These are phyloP conservation scores for Galerucella calmariensis DNA, from an alignment of 2,888 invertebrate genomes.

Conservation along the genomic window DNA sequence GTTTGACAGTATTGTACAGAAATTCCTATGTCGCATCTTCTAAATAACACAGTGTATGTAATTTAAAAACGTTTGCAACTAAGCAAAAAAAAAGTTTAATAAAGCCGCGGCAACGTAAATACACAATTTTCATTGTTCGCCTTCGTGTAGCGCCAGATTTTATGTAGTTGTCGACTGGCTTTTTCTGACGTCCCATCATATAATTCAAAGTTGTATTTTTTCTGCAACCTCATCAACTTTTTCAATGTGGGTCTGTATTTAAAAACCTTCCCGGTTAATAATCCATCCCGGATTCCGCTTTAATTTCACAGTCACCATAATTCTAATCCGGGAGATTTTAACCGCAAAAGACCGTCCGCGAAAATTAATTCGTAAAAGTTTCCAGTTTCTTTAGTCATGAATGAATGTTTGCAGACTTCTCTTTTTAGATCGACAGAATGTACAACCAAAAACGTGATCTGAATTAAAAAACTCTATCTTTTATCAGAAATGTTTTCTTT, in stretches of 20 bases:
- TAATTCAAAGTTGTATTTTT: conserved; percentile 2
- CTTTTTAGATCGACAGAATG: conserved; percentile 19
- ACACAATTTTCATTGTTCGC: background rate
- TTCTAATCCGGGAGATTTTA: conserved; percentile 1
- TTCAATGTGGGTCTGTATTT: background rate
- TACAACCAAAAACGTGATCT: conserved; percentile 22
- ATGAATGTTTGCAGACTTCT: conserved; percentile 14
- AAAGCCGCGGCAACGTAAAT: background rate
- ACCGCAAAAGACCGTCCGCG: conserved; percentile 3
- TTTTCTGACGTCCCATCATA: background rate
- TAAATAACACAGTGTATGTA: too few species aligned
- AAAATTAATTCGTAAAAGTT: conserved; percentile 17
- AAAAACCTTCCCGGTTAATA: background rate
- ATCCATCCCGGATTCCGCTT: conserved; percentile 1
- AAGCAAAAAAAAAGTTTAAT: background rate
- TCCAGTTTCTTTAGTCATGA: conserved; percentile 13
- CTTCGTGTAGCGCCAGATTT: background rate
- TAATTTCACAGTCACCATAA: conserved; percentile 12
- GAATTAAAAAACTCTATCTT: conserved; percentile 10
- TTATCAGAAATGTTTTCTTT: conserved; percentile 11
- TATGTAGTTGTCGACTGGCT: background rate
- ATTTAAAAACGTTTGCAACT: background rate
- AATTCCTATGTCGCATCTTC: too few species aligned
- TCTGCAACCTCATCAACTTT: background rate
- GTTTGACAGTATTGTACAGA: too few species aligned